phyloP scores from a whole-genome alignment of 2,888 invertebrate species.

The Stegophylla sp. region DNA sequence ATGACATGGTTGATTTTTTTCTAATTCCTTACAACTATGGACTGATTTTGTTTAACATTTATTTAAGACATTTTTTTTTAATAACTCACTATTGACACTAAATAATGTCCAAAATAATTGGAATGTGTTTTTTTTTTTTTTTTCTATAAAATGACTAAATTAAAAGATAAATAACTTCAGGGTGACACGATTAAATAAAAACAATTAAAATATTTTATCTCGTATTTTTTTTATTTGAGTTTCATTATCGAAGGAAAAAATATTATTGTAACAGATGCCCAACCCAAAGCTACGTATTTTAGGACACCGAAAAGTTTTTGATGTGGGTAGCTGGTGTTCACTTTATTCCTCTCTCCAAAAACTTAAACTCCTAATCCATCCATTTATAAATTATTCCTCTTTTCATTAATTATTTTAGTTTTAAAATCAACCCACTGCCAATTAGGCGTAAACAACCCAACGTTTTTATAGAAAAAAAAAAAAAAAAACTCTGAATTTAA shows the following conservation, averaged over 20 bases:
- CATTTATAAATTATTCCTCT: neutral
- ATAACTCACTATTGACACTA: no score
- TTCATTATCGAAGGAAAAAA: neutral
- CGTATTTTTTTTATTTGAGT: no score
- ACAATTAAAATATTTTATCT: no score
- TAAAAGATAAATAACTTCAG: no score
- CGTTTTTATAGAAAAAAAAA: neutral
- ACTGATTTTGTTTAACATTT: no score
- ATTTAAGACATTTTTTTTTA: no score
- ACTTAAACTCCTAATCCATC: neutral
- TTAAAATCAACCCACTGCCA: neutral
- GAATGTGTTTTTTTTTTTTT: neutral
- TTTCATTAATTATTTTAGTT: neutral
- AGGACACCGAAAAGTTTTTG: neutral
- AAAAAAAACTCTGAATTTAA: neutral
- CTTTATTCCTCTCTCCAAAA: neutral
- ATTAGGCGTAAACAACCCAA: neutral
- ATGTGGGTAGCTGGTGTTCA: neutral
- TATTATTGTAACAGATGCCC: neutral
- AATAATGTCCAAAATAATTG: neutral
- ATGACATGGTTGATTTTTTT: conserved; percentile 36
- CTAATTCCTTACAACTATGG: neutral
- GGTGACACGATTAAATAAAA: neutral
- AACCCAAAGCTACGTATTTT: neutral
- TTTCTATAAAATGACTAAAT: no score